Conservation (phyloP, 2,888 invertebrate genomes). For the Conistra vaccinii region DNA sequence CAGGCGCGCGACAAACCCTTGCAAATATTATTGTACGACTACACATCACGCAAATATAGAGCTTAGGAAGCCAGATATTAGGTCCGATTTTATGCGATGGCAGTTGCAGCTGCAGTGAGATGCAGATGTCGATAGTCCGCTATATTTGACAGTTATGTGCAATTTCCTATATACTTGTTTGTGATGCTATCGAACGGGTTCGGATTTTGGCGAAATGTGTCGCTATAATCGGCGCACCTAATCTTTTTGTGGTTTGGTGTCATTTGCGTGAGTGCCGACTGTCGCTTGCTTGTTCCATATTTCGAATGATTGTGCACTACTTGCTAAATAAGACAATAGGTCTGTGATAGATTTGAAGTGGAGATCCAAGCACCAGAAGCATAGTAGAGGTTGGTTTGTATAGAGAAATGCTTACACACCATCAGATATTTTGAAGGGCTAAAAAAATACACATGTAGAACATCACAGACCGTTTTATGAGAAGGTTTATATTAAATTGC, state of each 20-base stretch:
- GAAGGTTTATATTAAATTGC: not conserved
- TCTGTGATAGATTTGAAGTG: not conserved
- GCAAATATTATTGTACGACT: conserved; percentile 71
- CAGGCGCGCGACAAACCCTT: conserved; percentile 78
- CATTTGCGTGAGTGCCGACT: not conserved
- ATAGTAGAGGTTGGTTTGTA: not conserved
- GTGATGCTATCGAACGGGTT: conserved; percentile 59
- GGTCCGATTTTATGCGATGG: conserved; percentile 23
- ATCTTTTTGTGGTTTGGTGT: conserved; percentile 22
- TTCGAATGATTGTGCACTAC: not conserved
- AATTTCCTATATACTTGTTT: conserved; percentile 75
- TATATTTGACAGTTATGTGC: conserved; percentile 70
- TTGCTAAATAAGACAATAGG: not conserved
- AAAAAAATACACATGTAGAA: not conserved
- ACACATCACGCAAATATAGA: conserved; percentile 30
- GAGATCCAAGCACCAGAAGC: not conserved
- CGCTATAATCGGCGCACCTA: conserved; percentile 8
- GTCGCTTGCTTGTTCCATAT: conserved; percentile 4
- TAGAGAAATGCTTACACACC: not conserved
- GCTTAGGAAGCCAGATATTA: accelerated
- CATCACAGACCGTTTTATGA: not conserved
- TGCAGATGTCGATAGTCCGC: conserved; percentile 70
- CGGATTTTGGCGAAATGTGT: conserved; percentile 31
- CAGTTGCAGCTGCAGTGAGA: conserved; percentile 64
- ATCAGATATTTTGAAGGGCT: not conserved